phyloP scores from a whole-genome alignment of 1,140 invertebrate genomes.

The Portunus trituberculatus region DNA sequence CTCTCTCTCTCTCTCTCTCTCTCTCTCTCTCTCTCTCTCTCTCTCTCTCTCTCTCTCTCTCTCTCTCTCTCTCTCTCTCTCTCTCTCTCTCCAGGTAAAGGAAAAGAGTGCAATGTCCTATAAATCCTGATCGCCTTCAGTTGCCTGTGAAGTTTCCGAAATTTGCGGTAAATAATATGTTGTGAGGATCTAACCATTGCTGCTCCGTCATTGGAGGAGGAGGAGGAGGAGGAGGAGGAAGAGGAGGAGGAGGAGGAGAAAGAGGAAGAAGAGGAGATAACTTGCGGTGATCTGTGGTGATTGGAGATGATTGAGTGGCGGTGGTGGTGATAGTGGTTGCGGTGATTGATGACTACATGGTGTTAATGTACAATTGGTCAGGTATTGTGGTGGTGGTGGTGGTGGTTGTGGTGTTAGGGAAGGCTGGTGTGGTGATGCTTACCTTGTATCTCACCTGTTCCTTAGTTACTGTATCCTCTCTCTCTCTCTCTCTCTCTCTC shows the following conservation, averaged over 20 bases:
- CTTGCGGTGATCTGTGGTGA: background rate
- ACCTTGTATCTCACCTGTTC: background rate
- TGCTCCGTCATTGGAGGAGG: too few relatives aligned
- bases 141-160: too few relatives aligned
- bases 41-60: background rate
- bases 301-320: background rate
- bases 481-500: too few relatives aligned
- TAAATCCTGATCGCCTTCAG: too few relatives aligned
- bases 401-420: background rate
- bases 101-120: too few relatives aligned
- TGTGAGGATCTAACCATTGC: too few relatives aligned
- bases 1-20: conserved; percentile 8
- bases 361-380: too few relatives aligned
- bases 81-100: too few relatives aligned
- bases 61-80: background rate
- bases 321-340: background rate
- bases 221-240: background rate
- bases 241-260: background rate
- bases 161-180: too few relatives aligned
- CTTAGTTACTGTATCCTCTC: too few relatives aligned
- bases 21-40: background rate
- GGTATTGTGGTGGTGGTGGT: background rate
- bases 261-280: background rate
- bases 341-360: background rate
- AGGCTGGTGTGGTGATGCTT: background rate